These are phyloP conservation scores for Agonopterix heracliana DNA, from an alignment of 2,888 invertebrate species.

Conservation along the genomic window DNA sequence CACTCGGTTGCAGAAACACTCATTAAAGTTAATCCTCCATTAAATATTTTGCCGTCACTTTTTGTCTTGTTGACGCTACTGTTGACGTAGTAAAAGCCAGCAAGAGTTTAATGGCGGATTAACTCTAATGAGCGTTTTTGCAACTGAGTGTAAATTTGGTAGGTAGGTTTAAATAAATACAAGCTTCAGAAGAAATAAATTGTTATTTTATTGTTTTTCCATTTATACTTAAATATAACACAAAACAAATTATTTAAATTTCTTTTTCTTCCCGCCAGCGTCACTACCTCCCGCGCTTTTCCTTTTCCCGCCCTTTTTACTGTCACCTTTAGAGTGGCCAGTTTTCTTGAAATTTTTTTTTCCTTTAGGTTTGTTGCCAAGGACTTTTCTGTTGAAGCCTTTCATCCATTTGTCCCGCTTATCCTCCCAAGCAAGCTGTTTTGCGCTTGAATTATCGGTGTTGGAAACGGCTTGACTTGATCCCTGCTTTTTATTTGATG, in stretches of 20 bases:
- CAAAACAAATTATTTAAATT: conserved; percentile 30
- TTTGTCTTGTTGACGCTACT: too few species aligned
- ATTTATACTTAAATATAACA: too few species aligned
- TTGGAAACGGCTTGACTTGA: conserved; percentile 83
- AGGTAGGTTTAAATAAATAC: too few species aligned
- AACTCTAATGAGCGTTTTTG: too few species aligned
- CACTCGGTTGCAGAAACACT: too few species aligned
- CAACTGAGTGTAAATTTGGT: too few species aligned
- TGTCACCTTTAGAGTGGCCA: conserved; percentile 32
- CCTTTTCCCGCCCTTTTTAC: conserved; percentile 43
- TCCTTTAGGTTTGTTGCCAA: conserved; percentile 41
- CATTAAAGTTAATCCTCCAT: too few species aligned
- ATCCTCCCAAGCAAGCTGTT: conserved; percentile 90
- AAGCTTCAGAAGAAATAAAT: too few species aligned
- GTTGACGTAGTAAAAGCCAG: too few species aligned
- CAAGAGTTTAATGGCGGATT: too few species aligned
- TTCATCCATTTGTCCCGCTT: conserved; percentile 79
- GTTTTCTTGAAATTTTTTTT: conserved; percentile 27
- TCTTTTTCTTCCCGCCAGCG: conserved; percentile 53
- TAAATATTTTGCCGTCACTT: too few species aligned
- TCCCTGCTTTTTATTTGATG: conserved; percentile 77
- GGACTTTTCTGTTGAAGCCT: conserved; percentile 69
- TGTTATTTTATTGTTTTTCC: too few species aligned
- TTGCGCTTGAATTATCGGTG: conserved; percentile 84
- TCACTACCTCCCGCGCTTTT: conserved; percentile 34